Evolutionary conservation across 2,113 vertebrate genomes (phyloP).

Genomic region (Myiopsitta monachus): DNA sequence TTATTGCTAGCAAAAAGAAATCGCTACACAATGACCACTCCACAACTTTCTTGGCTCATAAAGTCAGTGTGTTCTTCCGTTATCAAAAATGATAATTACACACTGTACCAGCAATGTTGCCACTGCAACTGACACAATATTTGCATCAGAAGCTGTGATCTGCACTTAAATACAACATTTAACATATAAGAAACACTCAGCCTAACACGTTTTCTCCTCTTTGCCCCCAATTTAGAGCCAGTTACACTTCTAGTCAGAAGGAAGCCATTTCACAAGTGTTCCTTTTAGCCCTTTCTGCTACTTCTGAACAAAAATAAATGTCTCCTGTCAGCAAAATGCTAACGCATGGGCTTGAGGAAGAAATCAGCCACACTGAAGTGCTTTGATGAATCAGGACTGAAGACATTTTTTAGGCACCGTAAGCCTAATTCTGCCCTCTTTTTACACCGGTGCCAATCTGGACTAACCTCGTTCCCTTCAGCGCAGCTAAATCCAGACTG

Average conservation of each 20-base stretch:
- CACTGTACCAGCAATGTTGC: background rate
- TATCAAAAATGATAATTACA: background rate
- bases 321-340: constrained; percentile 43
- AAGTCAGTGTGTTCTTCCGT: background rate
- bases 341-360: constrained; percentile 20
- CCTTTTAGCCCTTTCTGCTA: background rate
- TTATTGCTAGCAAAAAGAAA: background rate
- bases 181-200: background rate
- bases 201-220: background rate
- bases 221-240: background rate
- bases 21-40: background rate
- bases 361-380: background rate
- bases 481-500: constrained; percentile 9
- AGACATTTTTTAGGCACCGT: constrained; percentile 15
- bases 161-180: background rate
- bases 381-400: constrained; percentile 47
- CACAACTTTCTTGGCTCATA: background rate
- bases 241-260: background rate
- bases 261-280: background rate
- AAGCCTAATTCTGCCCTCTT: constrained; percentile 50
- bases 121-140: background rate
- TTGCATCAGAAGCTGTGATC: background rate
- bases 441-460: background rate
- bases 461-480: constrained; percentile 37
- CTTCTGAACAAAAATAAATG: constrained; percentile 30